Conservation (phyloP, 2,113 vertebrate species). For the human region DNA sequence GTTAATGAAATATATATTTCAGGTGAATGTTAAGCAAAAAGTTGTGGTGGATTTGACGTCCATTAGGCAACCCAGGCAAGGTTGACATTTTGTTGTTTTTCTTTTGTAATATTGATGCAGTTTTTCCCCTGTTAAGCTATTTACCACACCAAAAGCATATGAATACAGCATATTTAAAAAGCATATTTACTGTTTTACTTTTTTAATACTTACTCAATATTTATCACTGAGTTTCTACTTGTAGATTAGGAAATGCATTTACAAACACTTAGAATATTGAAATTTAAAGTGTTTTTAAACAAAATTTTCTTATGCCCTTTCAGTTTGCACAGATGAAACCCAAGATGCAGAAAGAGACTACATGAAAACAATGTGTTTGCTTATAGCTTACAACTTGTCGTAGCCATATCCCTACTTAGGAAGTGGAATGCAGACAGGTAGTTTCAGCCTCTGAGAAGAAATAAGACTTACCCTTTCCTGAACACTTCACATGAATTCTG, state of each 20-base stretch:
- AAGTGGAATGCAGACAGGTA: not conserved
- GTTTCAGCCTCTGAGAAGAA: not conserved
- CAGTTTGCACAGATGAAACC: not conserved
- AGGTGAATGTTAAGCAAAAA: not conserved
- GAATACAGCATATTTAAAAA: not conserved
- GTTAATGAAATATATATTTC: not conserved
- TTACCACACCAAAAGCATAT: not conserved
- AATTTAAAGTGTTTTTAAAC: not conserved
- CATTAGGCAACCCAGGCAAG: not conserved
- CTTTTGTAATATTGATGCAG: not conserved
- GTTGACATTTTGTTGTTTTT: not conserved
- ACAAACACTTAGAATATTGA: not conserved
- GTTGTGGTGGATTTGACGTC: not conserved
- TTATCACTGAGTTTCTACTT: slow-evolving; percentile 11
- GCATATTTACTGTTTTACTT: not conserved
- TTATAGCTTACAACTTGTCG: not conserved
- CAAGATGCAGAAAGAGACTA: not conserved
- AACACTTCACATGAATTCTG: not conserved
- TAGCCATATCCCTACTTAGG: not conserved
- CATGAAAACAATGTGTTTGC: not conserved
- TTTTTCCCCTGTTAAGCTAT: not conserved
- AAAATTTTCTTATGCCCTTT: not conserved
- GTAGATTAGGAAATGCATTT: not conserved
- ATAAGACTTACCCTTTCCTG: not conserved
- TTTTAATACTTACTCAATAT: not conserved